These are phyloP conservation scores for Muscidifurax raptorellus DNA, from an alignment of 1,140 invertebrate species.

Conservation along the genomic window DNA sequence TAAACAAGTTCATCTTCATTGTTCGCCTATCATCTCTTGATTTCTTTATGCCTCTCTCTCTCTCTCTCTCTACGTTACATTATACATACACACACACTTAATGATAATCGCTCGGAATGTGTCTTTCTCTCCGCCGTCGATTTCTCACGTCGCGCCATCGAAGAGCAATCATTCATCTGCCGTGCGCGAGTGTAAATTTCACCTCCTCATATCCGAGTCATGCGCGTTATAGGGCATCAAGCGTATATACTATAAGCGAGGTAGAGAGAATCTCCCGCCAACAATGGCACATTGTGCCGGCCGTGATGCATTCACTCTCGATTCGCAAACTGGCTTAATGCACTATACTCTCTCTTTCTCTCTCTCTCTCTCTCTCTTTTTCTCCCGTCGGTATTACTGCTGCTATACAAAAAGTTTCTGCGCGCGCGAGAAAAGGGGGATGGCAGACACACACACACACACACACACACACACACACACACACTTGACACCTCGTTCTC, in stretches of 20 bases:
- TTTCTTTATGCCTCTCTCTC: too few species aligned
- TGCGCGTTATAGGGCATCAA: not conserved
- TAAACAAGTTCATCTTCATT: slow-evolving; percentile 2
- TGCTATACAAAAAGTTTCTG: too few species aligned
- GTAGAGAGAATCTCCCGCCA: not conserved
- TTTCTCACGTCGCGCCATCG: not conserved
- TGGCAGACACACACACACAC: not conserved
- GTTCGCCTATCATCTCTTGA: not conserved
- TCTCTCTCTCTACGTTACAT: not conserved
- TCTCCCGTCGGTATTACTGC: too few species aligned
- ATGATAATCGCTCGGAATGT: not conserved
- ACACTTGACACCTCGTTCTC: slow-evolving; percentile 33
- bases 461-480: not conserved
- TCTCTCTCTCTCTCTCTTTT: too few species aligned
- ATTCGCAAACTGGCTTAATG: slow-evolving; percentile 27
- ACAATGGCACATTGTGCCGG: slow-evolving; percentile 26
- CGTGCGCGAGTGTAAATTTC: slow-evolving; percentile 14
- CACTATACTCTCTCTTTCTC: not conserved
- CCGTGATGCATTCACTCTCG: slow-evolving; percentile 4
- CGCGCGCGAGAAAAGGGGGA: not conserved
- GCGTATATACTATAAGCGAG: not conserved
- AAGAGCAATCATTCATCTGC: slow-evolving; percentile 16
- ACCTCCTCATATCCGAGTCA: not conserved
- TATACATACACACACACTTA: not conserved
- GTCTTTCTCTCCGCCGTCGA: not conserved